Conservation (phyloP, 2,113 vertebrate species). For the Dipodomys spectabilis region DNA sequence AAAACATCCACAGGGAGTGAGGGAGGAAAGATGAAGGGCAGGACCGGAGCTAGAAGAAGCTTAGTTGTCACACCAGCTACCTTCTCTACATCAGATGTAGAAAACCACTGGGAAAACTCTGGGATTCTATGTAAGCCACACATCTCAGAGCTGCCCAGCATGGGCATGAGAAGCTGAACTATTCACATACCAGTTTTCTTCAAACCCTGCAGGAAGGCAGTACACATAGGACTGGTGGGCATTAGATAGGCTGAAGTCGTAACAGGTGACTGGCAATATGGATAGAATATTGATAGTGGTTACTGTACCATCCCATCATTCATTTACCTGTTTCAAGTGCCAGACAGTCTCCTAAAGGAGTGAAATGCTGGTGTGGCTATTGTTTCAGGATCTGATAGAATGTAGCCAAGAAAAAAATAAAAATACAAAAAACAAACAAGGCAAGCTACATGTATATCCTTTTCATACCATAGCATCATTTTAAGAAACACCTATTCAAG, state of each 20-base stretch:
- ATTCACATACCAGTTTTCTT: neutral
- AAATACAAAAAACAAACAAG: neutral
- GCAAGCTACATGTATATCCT: rapidly evolving
- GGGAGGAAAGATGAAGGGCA: neutral
- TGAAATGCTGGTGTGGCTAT: neutral
- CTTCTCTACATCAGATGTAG: rapidly evolving
- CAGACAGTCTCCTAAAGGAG: neutral
- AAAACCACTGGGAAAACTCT: neutral
- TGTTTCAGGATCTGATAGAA: neutral
- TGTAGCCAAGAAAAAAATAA: neutral
- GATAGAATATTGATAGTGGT: rapidly evolving
- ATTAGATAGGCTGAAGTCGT: neutral
- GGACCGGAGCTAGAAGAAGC: neutral
- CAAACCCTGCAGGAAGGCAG: neutral
- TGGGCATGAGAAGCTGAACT: no score
- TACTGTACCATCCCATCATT: neutral
- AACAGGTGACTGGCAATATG: no score
- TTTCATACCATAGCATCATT: neutral
- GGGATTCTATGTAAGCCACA: neutral
- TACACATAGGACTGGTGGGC: no score
- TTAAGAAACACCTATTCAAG: neutral
- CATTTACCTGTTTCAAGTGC: neutral
- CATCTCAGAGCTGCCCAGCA: neutral
- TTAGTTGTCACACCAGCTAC: neutral
- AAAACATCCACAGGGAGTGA: neutral